Evolutionary conservation across 2,113 vertebrate species (phyloP), one percentile per base, ranked within the genome.

Genomic region (Calyptommatus sinebrachiatus): DNA sequence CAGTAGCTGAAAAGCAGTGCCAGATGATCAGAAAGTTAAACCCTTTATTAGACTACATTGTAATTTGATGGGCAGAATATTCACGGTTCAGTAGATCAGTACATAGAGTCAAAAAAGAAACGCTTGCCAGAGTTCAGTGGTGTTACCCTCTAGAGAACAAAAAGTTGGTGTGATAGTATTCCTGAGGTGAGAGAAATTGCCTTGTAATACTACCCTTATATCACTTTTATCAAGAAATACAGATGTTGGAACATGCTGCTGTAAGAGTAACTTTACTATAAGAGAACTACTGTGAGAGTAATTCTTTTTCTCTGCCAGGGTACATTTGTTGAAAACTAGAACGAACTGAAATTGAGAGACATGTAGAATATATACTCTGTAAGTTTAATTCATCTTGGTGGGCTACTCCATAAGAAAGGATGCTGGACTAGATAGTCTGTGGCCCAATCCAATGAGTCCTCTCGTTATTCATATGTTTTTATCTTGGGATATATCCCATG

Each of bases 51-150:
- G 94, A 92, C 93, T 93, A 90, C 94, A 91, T 96, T 96, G 93
- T 95, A 93, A 96, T 96, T 96, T 96, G 96, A 95, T 93, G 94
- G 96, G 96, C 93, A 94, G 94, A 93, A 92, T 93, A 87, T 92
- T 93, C 94, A 93, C 85, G 88, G 92, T 90, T 93, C 88, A 89
- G 82, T 83, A 82, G 88, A 83, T 85, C 79, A 29, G 60, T 80
- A 89, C 73, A 46, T 88, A 85, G 87, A 88, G 79, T 89, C 85
- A 77, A 82, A 84, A 57, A 86, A 80, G 91, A 89, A 89, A 88
- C 60, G 20, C 71, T 0, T 92, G 86, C 77, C 79, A 83, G 73
- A 48, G 82, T 91, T 91, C 91, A 84, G 86, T 84, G 83, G 87
- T 90, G 89, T 90, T 93, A 79, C 82, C 86, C 72, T 75, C 84